Evolutionary conservation across 2,888 invertebrate species (phyloP).

Genomic region (Eristalis tenax): DNA sequence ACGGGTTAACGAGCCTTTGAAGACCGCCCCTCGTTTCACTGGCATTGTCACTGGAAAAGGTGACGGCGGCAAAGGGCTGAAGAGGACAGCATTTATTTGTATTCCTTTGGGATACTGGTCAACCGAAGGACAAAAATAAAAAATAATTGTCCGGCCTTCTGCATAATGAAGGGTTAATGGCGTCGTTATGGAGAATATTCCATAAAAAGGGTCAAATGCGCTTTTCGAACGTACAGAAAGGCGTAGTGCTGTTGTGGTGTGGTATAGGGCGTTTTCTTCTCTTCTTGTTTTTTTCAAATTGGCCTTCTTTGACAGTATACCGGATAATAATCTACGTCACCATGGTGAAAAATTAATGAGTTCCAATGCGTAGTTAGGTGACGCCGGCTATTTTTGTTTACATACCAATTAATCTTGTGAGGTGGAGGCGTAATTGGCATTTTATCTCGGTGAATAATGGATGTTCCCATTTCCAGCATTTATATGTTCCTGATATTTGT

Average conservation of each 20-base stretch:
- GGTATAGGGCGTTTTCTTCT: neutral
- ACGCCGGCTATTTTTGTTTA: neutral
- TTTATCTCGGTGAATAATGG: neutral
- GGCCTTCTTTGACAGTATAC: slow-evolving; percentile 12
- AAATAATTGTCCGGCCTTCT: slow-evolving; percentile 56
- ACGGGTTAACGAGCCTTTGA: slow-evolving; percentile 58
- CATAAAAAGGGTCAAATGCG: slow-evolving; percentile 28
- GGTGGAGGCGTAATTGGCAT: neutral
- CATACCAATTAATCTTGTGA: neutral
- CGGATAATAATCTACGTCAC: slow-evolving; percentile 32
- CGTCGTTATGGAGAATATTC: slow-evolving; percentile 46
- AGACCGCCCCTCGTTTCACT: slow-evolving; percentile 23
- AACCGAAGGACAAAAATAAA: slow-evolving; percentile 51
- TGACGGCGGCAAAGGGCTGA: neutral
- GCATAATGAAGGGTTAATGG: slow-evolving; percentile 59
- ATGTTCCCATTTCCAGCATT: too few relatives aligned
- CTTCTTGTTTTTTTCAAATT: slow-evolving; percentile 10
- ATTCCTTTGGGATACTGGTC: slow-evolving; percentile 47
- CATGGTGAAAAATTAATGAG: slow-evolving; percentile 19
- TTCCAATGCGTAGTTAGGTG: slow-evolving; percentile 6
- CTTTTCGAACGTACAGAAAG: neutral
- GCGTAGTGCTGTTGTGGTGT: neutral
- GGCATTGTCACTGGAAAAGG: slow-evolving; percentile 9
- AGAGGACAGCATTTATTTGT: slow-evolving; percentile 41
- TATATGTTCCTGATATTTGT: too few relatives aligned